phyloP scores from a whole-genome alignment of 2,113 vertebrate genomes.

The Melanostigma gelatinosum region DNA sequence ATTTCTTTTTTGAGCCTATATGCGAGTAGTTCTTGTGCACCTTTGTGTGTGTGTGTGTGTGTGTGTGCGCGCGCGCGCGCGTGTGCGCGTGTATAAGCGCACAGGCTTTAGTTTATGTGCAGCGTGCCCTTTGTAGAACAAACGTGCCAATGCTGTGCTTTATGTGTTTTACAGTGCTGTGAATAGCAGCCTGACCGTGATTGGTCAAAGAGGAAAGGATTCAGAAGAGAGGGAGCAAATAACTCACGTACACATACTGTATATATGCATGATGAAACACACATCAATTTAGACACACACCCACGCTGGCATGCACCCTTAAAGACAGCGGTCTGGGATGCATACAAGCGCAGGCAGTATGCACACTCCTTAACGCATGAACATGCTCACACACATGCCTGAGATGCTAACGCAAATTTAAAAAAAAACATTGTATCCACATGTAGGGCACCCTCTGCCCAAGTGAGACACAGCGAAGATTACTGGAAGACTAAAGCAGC shows the following conservation, averaged over 20 bases:
- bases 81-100: neutral
- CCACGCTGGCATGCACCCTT: constrained; percentile 13
- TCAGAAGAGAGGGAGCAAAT: constrained; percentile 36
- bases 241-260: neutral
- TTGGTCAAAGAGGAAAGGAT: constrained; percentile 41
- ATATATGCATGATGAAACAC: neutral
- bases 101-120: neutral
- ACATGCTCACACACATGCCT: constrained; percentile 17
- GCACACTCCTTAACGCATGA: constrained; percentile 1
- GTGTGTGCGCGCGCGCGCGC: neutral
- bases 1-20: neutral
- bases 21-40: neutral
- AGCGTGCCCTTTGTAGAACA: constrained; percentile 19
- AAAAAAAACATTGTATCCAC: constrained; percentile 36
- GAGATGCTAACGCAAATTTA: neutral
- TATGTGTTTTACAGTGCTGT: constrained; percentile 40
- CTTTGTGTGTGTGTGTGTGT: neutral
- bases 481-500: constrained; percentile 26
- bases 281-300: constrained; percentile 8
- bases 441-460: constrained; percentile 37
- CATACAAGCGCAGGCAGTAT: neutral
- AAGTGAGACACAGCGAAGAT: constrained; percentile 23
- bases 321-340: neutral
- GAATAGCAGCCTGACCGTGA: constrained; percentile 32
- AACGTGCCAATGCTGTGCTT: constrained; percentile 8